phyloP scores from a whole-genome alignment of 1,140 invertebrate genomes.

The Paraescarpia echinospica region DNA sequence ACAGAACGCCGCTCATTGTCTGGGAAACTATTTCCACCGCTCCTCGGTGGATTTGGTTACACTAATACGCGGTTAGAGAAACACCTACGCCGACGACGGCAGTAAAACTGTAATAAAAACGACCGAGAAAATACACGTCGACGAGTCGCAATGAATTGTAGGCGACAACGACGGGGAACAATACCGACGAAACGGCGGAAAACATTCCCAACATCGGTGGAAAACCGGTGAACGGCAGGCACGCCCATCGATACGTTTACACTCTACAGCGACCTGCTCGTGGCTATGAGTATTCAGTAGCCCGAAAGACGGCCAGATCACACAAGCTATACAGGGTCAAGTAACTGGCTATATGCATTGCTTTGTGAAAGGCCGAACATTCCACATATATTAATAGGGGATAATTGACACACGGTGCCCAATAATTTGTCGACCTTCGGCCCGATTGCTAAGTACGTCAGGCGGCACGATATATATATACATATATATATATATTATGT shows the following conservation, averaged over 20 bases:
- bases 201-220: not conserved
- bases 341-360: not conserved
- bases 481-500: no score
- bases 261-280: not conserved
- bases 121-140: not conserved
- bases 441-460: not conserved
- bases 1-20: not conserved
- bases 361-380: not conserved
- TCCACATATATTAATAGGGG: not conserved
- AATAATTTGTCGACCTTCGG: not conserved
- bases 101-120: not conserved
- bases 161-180: not conserved
- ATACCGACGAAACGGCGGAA: not conserved
- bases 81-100: not conserved
- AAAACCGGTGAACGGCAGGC: not conserved
- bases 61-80: not conserved
- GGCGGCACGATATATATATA: no score
- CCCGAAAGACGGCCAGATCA: not conserved
- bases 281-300: not conserved
- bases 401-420: not conserved
- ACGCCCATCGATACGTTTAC: not conserved
- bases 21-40: not conserved
- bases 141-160: not conserved
- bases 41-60: not conserved
- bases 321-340: not conserved